Conservation (phyloP, 2,797 vertebrate species). For the Rhynchotus rufescens region DNA sequence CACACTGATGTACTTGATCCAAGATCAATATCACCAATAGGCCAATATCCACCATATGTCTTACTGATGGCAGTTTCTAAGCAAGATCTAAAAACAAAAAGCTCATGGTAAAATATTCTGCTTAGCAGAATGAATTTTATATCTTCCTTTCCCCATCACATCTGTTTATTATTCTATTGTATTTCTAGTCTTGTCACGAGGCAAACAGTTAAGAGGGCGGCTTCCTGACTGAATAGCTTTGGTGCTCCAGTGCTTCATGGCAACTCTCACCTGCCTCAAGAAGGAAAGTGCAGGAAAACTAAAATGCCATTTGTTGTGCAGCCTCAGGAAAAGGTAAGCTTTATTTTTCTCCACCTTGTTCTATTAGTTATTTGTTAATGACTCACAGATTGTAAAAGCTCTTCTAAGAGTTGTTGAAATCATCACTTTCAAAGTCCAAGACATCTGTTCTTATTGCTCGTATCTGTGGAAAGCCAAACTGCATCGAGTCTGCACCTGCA, state of each 20-base stretch:
- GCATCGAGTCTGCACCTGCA: neutral
- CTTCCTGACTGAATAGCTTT: constrained; percentile 33
- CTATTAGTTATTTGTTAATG: neutral
- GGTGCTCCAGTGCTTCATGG: neutral
- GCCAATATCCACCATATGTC: neutral
- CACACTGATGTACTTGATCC: neutral
- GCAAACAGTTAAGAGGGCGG: neutral
- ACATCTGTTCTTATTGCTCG: neutral
- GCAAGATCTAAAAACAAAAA: neutral
- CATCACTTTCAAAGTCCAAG: neutral
- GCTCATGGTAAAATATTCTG: neutral
- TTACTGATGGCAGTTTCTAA: neutral
- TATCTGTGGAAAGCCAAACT: neutral
- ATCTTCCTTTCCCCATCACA: constrained; percentile 8
- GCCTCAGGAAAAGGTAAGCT: neutral
- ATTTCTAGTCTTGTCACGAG: neutral
- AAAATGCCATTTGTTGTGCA: neutral
- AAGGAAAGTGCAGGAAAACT: neutral
- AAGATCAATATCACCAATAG: rapidly evolving
- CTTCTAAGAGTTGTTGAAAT: neutral
- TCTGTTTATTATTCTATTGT: neutral
- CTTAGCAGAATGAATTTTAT: neutral
- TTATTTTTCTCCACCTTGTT: neutral
- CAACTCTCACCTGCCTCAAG: constrained; percentile 10
- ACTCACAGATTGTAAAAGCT: neutral